Base-by-base conservation (phyloP, 2,888 invertebrate genomes). In the Pollenia griseotomentosa region DNA sequence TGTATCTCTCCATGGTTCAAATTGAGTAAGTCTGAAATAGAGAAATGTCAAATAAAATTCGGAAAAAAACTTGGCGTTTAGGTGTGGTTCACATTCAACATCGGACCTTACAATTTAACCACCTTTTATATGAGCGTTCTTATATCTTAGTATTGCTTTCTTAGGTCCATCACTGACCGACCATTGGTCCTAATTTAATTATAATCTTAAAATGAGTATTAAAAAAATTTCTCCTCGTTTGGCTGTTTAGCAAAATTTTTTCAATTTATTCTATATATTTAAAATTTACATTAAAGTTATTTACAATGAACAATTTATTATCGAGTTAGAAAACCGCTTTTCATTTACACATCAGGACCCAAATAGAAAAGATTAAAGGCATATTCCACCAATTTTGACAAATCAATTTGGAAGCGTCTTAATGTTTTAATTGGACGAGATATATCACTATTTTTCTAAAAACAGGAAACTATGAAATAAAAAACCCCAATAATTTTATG, bases 381-480 rank as follows among this genome's bases (percentile, higher is more conserved):
- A 55, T 33, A 71, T 70, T 70, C n/a, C 2, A 40, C 57, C 71
- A 83, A 48, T 63, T 78, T 12, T 12, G 23, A 10, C 42, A 83
- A 65, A 57, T 83, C 48, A 9, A 83, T 83, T 57, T 83, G 83
- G 2, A 12, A 1, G 33, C 10, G 55, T 10, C 63, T 77, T n/a
- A 83, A 77, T 42, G 8, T 48, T 55, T 78, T 83, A 55, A 78
- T 48, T 12, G 53, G n/a, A 19, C 61, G 46, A 1, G 68, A 16
- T 7, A 83, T 46, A 12, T 70, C 70, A 40, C 44, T 19, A 4
- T 71, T 65, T 1, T 0, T 71, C 83, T 83, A 55, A 53, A 12
- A 23, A 57, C n/a, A 40, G 5, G n/a, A 40, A 42, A 59, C 5
- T 6, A 33, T 16, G 23, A 8, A 11, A 53, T 51, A n/a, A 16